These are phyloP conservation scores for Thomomys bottae DNA, from an alignment of 2,113 vertebrate species.

Conservation along the genomic window DNA sequence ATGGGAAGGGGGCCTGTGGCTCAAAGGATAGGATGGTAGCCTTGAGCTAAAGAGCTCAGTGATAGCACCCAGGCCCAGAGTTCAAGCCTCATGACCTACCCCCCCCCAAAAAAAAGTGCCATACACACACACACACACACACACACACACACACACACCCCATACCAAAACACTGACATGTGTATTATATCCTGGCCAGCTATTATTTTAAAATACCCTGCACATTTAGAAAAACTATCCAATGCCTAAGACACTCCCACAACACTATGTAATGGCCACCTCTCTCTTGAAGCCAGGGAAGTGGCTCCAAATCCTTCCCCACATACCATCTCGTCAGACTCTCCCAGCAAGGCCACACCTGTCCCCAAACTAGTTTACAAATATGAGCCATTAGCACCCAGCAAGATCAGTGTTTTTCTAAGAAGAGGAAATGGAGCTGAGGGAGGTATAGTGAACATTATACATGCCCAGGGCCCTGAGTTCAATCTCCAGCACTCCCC, in stretches of 20 bases:
- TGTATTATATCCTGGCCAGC: not conserved
- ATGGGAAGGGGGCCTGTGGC: too few relatives aligned
- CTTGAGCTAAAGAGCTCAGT: too few relatives aligned
- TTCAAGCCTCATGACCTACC: too few relatives aligned
- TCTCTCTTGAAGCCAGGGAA: not conserved
- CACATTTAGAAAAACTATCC: conserved; percentile 4
- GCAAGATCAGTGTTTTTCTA: not conserved
- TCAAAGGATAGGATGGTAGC: too few relatives aligned
- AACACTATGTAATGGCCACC: not conserved
- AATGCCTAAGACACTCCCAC: conserved; percentile 18
- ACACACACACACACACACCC: too few relatives aligned
- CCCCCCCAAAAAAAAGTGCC: too few relatives aligned
- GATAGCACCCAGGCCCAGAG: too few relatives aligned
- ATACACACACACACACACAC: too few relatives aligned
- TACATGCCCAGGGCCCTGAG: too few relatives aligned
- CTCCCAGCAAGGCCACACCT: conserved; percentile 11
- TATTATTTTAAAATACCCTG: conserved; percentile 27
- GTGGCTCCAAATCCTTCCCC: not conserved
- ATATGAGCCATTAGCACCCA: too few relatives aligned
- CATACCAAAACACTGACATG: not conserved
- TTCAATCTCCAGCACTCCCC: too few relatives aligned
- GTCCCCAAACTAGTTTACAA: not conserved
- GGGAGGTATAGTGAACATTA: too few relatives aligned
- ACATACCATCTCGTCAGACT: not conserved
- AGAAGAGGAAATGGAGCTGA: not conserved